Conservation (phyloP, 2,888 invertebrate species). For the Archips xylosteana region DNA sequence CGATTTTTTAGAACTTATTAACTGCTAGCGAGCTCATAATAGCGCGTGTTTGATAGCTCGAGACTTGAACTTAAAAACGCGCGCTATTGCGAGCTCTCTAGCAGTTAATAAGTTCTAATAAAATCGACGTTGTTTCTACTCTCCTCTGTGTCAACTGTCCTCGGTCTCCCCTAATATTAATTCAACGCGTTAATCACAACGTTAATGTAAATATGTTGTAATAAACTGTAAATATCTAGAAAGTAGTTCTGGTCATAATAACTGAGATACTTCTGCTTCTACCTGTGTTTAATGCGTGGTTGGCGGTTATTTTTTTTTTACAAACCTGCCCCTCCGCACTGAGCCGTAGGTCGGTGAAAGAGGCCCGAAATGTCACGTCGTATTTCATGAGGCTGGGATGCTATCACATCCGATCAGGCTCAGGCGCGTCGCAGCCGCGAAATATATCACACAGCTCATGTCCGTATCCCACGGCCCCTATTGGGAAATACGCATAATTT, state of each 20-base stretch:
- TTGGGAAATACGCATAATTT: slow-evolving; percentile 23
- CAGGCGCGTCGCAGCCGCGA: slow-evolving; percentile 15
- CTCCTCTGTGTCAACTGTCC: no score
- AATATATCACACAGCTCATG: slow-evolving; percentile 28
- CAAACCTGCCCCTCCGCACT: background rate
- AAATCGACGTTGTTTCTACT: no score
- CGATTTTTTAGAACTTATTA: no score
- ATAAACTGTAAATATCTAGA: no score
- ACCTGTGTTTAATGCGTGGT: background rate
- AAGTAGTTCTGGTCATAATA: background rate
- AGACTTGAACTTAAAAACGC: no score
- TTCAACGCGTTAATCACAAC: no score
- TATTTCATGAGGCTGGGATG: slow-evolving; percentile 41
- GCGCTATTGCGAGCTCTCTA: no score
- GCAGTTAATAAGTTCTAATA: no score
- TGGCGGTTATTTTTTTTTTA: background rate
- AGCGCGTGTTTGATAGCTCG: no score
- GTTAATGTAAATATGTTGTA: background rate
- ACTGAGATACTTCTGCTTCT: background rate
- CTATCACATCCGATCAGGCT: slow-evolving; percentile 42
- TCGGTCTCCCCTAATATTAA: no score
- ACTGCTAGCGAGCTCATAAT: no score
- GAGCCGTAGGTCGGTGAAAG: slow-evolving; percentile 2
- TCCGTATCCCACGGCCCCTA: slow-evolving; percentile 18
- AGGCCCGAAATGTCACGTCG: slow-evolving; percentile 30